Conservation (phyloP, 2,113 vertebrate species). For the Caracal caracal region DNA sequence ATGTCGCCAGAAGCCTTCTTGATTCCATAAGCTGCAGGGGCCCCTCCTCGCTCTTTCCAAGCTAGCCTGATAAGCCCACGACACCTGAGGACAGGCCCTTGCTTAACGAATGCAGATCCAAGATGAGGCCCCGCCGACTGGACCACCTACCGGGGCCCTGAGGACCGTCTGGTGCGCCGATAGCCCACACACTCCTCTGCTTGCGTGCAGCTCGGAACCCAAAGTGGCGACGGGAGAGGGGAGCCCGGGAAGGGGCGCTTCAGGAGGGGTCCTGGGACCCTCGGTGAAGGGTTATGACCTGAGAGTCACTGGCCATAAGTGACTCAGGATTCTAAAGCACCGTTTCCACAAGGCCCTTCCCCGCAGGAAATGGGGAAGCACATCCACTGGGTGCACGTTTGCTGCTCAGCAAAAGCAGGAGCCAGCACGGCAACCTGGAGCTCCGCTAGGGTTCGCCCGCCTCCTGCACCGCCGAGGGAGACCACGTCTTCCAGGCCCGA, state of each 20-base stretch:
- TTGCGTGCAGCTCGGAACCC: neutral
- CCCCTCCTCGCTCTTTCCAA: neutral
- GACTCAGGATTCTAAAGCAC: neutral
- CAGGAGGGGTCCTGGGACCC: neutral
- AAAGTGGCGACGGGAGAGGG: neutral
- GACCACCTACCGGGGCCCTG: neutral
- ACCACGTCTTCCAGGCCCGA: neutral
- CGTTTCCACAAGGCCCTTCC: neutral
- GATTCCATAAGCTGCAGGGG: fast-evolving
- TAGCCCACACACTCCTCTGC: neutral
- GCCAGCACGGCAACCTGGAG: neutral
- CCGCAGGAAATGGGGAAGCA: neutral
- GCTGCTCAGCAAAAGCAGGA: neutral
- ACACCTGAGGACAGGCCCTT: no score
- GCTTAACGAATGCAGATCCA: neutral
- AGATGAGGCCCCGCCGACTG: fast-evolving
- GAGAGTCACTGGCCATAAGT: neutral
- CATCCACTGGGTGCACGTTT: no score
- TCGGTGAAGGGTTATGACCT: neutral
- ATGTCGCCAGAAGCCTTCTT: fast-evolving
- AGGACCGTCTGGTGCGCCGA: fast-evolving
- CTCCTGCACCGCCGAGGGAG: neutral
- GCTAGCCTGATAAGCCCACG: neutral
- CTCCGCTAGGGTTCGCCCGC: no score
- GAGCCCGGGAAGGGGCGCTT: fast-evolving